phyloP scores from a whole-genome alignment of 2,888 invertebrate species.

The Saturnia pavonia region DNA sequence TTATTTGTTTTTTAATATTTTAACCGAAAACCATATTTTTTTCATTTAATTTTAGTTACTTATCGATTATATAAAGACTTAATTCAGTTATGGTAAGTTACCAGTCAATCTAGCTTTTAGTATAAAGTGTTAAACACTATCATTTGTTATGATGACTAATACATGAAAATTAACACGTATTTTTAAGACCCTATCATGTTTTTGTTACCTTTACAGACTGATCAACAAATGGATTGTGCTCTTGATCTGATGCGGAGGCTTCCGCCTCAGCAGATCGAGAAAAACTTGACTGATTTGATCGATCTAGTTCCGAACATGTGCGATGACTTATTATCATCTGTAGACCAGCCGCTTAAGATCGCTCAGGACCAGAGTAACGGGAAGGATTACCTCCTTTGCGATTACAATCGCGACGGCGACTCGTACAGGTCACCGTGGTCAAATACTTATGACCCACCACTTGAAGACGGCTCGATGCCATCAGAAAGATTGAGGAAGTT shows the following conservation, averaged over 20 bases:
- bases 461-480: conserved; percentile 99
- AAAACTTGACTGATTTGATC: conserved; percentile 98
- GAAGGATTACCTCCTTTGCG: conserved; percentile 98
- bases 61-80: conserved; percentile 31
- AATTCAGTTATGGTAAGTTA: conserved; percentile 52
- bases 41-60: conserved; percentile 30
- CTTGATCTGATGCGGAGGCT: conserved; percentile 98
- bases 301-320: conserved; percentile 97
- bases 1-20: conserved; percentile 34
- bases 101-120: conserved; percentile 20
- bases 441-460: conserved; percentile 97
- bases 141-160: conserved; percentile 78
- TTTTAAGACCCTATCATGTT: conserved; percentile 38
- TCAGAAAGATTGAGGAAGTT: conserved; percentile 96
- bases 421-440: conserved; percentile 99
- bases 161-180: conserved; percentile 46
- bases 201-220: conserved; percentile 84
- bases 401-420: conserved; percentile 99
- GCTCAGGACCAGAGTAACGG: conserved; percentile 97
- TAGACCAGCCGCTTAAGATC: conserved; percentile 99
- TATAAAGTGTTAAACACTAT: conserved; percentile 27
- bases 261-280: conserved; percentile 99
- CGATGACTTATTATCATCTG: conserved; percentile 97
- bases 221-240: conserved; percentile 99
- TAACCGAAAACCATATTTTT: conserved; percentile 23